These are phyloP conservation scores for Bellardia pandia DNA, from an alignment of 2,888 invertebrate species.

Conservation along the genomic window DNA sequence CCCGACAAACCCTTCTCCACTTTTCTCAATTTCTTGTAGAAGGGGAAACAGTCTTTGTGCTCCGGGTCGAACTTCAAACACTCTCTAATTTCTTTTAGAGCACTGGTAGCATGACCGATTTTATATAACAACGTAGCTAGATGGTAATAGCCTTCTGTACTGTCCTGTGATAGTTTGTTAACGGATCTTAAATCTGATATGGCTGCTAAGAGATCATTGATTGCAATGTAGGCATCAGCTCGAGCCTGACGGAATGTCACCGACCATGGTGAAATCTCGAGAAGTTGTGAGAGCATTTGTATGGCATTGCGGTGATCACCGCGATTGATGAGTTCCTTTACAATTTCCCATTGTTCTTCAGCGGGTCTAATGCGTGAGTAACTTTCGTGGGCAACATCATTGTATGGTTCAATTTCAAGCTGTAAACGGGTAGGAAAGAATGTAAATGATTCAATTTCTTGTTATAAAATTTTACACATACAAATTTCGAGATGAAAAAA, in stretches of 20 bases:
- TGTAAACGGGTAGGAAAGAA: constrained; percentile 78
- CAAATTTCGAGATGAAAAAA: too few species aligned
- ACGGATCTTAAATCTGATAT: constrained; percentile 95
- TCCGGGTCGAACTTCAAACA: constrained; percentile 99
- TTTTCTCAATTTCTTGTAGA: constrained; percentile 98
- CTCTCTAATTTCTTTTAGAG: constrained; percentile 96
- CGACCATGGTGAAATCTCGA: constrained; percentile 96
- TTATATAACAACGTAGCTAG: constrained; percentile 94
- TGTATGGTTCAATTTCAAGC: constrained; percentile 89
- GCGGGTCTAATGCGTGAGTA: constrained; percentile 88
- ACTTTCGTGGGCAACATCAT: constrained; percentile 90
- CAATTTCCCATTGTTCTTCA: constrained; percentile 87
- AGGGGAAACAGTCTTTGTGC: constrained; percentile 97
- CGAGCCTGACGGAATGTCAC: constrained; percentile 92
- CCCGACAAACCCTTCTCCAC: constrained; percentile 91
- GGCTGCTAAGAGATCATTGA: constrained; percentile 92
- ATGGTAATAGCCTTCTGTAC: constrained; percentile 89
- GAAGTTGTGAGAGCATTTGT: constrained; percentile 86
- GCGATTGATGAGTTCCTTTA: constrained; percentile 87
- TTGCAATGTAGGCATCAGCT: constrained; percentile 92
- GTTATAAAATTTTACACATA: background rate
- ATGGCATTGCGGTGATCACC: constrained; percentile 87
- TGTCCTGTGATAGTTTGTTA: constrained; percentile 95
- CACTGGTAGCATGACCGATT: constrained; percentile 95
- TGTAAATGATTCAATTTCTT: too few species aligned